Evolutionary conservation across 1,140 invertebrate genomes (phyloP).

Genomic region (Philaenus spumarius): DNA sequence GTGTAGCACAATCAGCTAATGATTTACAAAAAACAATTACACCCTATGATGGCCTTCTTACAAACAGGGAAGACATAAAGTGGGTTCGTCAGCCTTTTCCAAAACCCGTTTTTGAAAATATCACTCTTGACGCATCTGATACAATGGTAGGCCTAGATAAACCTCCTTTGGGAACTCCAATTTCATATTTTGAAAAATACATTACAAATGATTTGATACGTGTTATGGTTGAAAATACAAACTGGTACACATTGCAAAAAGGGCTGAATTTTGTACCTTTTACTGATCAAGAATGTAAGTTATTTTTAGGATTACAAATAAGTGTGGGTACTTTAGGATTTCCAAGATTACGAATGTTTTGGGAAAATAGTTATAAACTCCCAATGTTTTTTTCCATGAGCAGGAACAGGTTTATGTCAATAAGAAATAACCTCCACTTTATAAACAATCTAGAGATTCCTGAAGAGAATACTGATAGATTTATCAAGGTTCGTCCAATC

Average conservation of each 20-base stretch:
- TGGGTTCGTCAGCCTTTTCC: too few relatives aligned
- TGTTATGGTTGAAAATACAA: conserved; percentile 2
- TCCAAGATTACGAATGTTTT: conserved; percentile 8
- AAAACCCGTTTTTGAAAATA: too few relatives aligned
- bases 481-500: conserved; percentile 33
- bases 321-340: conserved; percentile 1
- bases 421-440: conserved; percentile 31
- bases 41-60: too few relatives aligned
- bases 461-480: conserved; percentile 25
- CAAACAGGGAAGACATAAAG: too few relatives aligned
- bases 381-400: conserved; percentile 15
- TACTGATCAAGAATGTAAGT: background rate
- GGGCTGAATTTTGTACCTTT: background rate
- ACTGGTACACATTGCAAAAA: background rate
- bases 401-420: conserved; percentile 26
- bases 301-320: conserved; percentile 10
- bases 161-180: background rate
- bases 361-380: conserved; percentile 3
- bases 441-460: conserved; percentile 26
- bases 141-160: background rate
- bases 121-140: too few relatives aligned
- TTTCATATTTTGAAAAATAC: background rate
- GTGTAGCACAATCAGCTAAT: too few relatives aligned
- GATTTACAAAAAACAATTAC: too few relatives aligned
- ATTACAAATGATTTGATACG: background rate